Evolutionary conservation across 2,888 invertebrate species (phyloP), one percentile per base, ranked within the genome.

Genomic region (Cecidostiba fungosa): DNA sequence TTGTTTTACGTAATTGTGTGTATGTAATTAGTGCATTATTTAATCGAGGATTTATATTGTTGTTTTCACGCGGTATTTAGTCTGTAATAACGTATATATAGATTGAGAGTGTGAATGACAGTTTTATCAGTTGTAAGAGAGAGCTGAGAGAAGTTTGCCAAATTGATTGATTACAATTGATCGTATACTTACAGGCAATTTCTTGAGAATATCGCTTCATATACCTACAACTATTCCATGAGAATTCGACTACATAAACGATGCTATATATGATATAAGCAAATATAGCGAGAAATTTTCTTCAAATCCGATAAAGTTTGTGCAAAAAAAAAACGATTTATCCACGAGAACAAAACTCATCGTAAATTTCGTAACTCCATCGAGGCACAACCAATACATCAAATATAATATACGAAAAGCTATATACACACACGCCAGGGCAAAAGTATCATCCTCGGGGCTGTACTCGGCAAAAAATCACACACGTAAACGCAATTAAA

Each of bases 401-500:
- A n/a, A 10, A 10, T 43, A 43, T 2, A n/a, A n/a, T 23, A 23
- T 23, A n/a, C 54, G 54, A 59, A n/a, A 59, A 59, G 6, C 39
- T 19, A n/a, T n/a, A n/a, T n/a, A n/a, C n/a, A n/a, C n/a, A n/a
- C n/a, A 10, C 10, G 3, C 39, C 23, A 59, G 14, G 19, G 26
- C 74, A 72, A 54, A 29, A 69, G 6, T 1, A n/a, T 23, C 29
- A 3, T 32, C n/a, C 66, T 23, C 23, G 23, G n/a, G 23, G 23
- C 59, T 10, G 69, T 29, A 1, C 16, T 23, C 16, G 14, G 36
- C 66, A 81, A 74, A 66, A 14, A 74, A 26, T 19, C 36, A 1
- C 39, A 54, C 59, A 47, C 83, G 78, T 39, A 69, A 47, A 29
- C n/a, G 79, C 78, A 69, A 74, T 84, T 47, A 79, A 72, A n/a